Evolutionary conservation across 2,888 invertebrate species (phyloP), one percentile per base, ranked within the genome.

Genomic region (Tipula vernalis): DNA sequence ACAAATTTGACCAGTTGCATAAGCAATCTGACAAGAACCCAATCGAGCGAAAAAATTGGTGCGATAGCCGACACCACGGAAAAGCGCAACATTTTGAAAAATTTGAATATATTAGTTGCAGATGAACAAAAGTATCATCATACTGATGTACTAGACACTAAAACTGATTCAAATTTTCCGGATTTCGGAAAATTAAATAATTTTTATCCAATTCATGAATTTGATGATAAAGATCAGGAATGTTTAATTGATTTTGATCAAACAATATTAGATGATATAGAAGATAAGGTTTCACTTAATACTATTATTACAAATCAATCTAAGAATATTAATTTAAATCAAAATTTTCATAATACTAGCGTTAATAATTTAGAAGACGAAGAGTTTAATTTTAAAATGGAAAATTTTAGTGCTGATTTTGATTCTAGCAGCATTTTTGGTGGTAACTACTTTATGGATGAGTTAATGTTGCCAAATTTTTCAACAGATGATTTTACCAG

Each of bases 211-310:
- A 41, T 71, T 47, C 86, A 13, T 36, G 83, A 86, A 57, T 87
- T 87, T 28, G 39, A 39, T 57, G 5, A 41, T 84, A 84, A 39
- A 18, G 51, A 86, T 87, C 85, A 28, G 85, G 86, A 87, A 42
- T 85, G 18, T 87, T 85, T 44, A 47, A 86, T 15, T 87, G 86
- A 86, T 87, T 88, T 87, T 84, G 84, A 84, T 84, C 39, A 84
- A 39, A 36, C 36, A 36, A 13, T 83, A 83, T 84, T 84, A 84
- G 84, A 84, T 15, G 84, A 84, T 84, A 84, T 41, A 84, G 84
- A 84, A 84, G 84, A 84, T 39, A 39, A 36, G n/a, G 36, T 84
- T 84, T 36, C n/a, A 36, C n/a, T 39, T 84, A 84, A 39, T 28
- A 71, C 84, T 84, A 36, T 39, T 8, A 84, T 39, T 84, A 15